phyloP scores from a whole-genome alignment of 2,113 vertebrate genomes.

The Ptilorrhoa leucosticta region DNA sequence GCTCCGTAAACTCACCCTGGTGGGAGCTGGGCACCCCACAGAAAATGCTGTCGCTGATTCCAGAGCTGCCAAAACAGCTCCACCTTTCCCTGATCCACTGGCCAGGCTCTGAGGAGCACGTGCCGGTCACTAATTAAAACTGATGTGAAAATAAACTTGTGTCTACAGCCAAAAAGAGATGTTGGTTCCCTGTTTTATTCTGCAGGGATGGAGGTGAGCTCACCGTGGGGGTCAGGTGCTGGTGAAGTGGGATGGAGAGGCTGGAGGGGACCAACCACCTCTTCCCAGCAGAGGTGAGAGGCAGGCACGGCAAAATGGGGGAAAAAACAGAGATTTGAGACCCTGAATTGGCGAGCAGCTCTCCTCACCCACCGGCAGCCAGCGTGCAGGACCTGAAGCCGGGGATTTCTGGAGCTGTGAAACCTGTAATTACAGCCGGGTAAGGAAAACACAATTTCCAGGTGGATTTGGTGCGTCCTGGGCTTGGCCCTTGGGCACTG shows the following conservation, averaged over 20 bases:
- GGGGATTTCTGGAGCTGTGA: background rate
- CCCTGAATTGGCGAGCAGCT: background rate
- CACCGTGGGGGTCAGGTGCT: fast-evolving
- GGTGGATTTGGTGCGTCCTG: background rate
- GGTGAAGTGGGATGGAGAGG: background rate
- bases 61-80: background rate
- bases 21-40: background rate
- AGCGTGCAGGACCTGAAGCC: background rate
- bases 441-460: fast-evolving
- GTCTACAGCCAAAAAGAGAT: background rate
- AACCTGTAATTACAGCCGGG: background rate
- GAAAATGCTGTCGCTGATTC: background rate
- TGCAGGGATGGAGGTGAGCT: background rate
- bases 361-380: background rate
- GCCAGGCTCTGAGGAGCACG: fast-evolving
- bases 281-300: fast-evolving
- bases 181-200: background rate
- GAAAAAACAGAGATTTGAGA: background rate
- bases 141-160: background rate
- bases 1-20: background rate
- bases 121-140: background rate
- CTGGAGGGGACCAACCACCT: background rate
- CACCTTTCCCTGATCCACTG: background rate
- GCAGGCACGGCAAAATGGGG: background rate
- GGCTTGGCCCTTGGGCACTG: background rate